A percentile compares a stretch with the other conserved stretches of the same genome.
Evolutionary conservation across 2,888 invertebrate genomes (phyloP).

Genomic region (Microplitis deprimator): DNA sequence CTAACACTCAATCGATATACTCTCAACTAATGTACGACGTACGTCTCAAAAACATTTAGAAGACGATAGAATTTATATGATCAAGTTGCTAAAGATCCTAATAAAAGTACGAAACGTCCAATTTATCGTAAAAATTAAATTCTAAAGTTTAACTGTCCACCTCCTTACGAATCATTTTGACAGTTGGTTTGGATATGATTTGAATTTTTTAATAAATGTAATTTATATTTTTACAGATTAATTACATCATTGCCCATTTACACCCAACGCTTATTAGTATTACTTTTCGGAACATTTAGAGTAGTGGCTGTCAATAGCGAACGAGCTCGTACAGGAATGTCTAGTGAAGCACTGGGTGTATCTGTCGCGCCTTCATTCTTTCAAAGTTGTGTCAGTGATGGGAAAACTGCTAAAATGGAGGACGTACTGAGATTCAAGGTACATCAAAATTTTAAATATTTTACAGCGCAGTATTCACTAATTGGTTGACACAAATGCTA

Average conservation of each 20-base stretch:
- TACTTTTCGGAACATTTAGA: slow-evolving; percentile 97
- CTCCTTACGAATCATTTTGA: too few relatives aligned
- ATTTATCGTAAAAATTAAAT: too few relatives aligned
- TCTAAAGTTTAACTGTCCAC: too few relatives aligned
- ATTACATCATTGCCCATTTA: slow-evolving; percentile 89
- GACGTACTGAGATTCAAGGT: slow-evolving; percentile 96
- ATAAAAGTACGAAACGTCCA: too few relatives aligned
- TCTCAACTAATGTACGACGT: too few relatives aligned
- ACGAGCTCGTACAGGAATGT: slow-evolving; percentile 92
- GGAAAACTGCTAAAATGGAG: slow-evolving; percentile 95
- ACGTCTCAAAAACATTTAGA: too few relatives aligned
- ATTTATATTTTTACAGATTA: slow-evolving; percentile 76
- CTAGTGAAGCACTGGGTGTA: slow-evolving; percentile 94
- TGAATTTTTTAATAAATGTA: neutral
- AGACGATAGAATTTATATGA: too few relatives aligned
- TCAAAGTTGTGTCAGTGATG: slow-evolving; percentile 95
- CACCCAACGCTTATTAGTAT: slow-evolving; percentile 93
- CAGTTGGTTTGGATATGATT: too few relatives aligned
- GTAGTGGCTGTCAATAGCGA: slow-evolving; percentile 94
- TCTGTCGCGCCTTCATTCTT: slow-evolving; percentile 97
- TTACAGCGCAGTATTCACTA: neutral
- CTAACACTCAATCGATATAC: too few relatives aligned
- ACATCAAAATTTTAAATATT: slow-evolving; percentile 45
- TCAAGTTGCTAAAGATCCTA: too few relatives aligned
- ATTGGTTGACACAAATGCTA: slow-evolving; percentile 20